phyloP scores from a whole-genome alignment of 2,113 vertebrate genomes.

The Terrapene triunguis region DNA sequence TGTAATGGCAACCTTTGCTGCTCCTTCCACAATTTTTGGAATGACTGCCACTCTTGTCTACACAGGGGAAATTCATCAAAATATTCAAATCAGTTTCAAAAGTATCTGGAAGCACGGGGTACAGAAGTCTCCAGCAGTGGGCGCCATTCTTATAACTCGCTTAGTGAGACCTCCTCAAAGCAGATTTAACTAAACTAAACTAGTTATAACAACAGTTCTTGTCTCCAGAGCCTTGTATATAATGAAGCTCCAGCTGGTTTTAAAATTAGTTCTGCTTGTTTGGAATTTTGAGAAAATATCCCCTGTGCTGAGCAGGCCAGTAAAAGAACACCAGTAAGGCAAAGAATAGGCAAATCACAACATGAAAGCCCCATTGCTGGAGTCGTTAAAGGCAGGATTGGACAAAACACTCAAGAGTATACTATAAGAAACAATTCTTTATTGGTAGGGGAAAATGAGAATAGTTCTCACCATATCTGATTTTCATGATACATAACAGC shows the following conservation, averaged over 20 bases:
- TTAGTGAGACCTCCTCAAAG: conserved; percentile 10
- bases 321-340: accelerated
- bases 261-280: conserved; percentile 9
- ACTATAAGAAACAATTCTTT: neutral
- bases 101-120: neutral
- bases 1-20: conserved; percentile 14
- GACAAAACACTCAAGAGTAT: neutral
- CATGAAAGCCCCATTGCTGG: neutral
- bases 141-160: neutral
- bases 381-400: neutral
- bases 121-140: neutral
- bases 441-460: neutral
- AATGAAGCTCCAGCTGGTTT: conserved; percentile 29
- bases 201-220: neutral
- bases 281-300: neutral
- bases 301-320: neutral
- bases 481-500: conserved; percentile 12
- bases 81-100: neutral
- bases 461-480: conserved; percentile 36
- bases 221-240: conserved; percentile 1
- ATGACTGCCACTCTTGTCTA: neutral
- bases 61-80: neutral
- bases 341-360: accelerated
- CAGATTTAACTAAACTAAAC: neutral
- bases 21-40: neutral